A percentile compares a stretch with the other conserved stretches of the same genome.
phyloP scores from a whole-genome alignment of 1,140 invertebrate genomes.

The Helicoverpa armigera region DNA sequence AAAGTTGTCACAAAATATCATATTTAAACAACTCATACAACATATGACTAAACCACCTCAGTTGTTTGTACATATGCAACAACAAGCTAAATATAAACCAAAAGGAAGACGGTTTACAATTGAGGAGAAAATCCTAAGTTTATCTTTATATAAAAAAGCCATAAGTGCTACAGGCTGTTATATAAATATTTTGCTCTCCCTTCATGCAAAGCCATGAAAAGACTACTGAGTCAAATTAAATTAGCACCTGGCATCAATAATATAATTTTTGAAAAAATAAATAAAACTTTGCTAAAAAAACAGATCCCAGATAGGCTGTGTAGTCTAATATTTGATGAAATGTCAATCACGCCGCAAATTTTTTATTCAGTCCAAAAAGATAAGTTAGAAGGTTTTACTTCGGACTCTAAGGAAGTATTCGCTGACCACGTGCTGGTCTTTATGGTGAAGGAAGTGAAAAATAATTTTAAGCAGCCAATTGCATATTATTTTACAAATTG shows the following conservation, averaged over 20 bases:
- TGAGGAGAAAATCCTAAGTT: constrained; percentile 49
- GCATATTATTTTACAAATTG: constrained; percentile 55
- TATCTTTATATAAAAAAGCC: neutral
- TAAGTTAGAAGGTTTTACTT: constrained; percentile 47
- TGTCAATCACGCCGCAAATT: constrained; percentile 50
- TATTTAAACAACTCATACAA: neutral
- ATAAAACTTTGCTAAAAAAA: neutral
- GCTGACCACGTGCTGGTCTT: constrained; percentile 54
- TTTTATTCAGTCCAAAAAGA: constrained; percentile 42
- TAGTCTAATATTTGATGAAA: constrained; percentile 51
- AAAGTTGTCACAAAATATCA: neutral
- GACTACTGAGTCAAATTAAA: neutral
- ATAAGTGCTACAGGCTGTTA: neutral
- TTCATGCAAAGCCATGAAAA: neutral
- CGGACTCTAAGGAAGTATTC: constrained; percentile 38
- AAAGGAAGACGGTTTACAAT: constrained; percentile 50
- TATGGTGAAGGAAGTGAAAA: constrained; percentile 51
- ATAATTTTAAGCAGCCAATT: constrained; percentile 55
- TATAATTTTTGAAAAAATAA: neutral
- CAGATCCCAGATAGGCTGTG: neutral
- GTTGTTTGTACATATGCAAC: constrained; percentile 9
- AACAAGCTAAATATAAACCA: constrained; percentile 42
- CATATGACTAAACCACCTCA: constrained; percentile 7
- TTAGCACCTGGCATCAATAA: neutral
- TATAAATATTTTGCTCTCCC: constrained; percentile 5